Base-by-base conservation (phyloP, 2,888 invertebrate species). In the Heteromyza rotundicornis region DNA sequence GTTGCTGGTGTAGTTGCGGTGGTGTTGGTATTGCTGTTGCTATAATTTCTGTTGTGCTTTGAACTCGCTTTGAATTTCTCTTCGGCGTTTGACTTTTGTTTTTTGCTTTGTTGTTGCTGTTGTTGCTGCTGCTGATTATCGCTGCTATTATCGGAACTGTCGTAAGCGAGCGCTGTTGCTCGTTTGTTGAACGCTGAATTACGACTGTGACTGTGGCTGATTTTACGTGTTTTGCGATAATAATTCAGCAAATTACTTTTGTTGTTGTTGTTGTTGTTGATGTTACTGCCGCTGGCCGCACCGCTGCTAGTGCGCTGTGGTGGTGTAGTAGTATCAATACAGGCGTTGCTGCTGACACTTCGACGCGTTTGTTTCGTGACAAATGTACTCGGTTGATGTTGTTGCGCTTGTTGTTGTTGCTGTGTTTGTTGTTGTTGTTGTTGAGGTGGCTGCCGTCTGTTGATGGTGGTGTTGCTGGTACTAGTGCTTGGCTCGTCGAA, bases 141-240 rank as follows among this genome's bases (percentile, higher is more conserved):
- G 56, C 62, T 62, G 53, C 62, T 69, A 63, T 69, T 68, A 64
- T 68, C 68, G 57, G 71, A 65, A 57, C 65, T 71, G 58, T 67
- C 67, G 57, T 64, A 65, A 60, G 54, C 52, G 55, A 55, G 7
- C 12, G 10, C 5, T 57, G 24, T 57, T 59, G 56, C 60, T 53
- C 53, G 40, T 20, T 47, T 64, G 16, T 57, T 61, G 23, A 56
- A 35, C 54, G 62, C 35, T 55, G 53, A 56, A 40, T 54, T 60
- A 14, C 54, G 53, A 56, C 60, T 69, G 58, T 24, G 66, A 2
- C 66, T 68, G 27, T 79, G 76, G 65, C 74, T 80, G 56, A 79
- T 70, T 65, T 79, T 80, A 32, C 82, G 78, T 52, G 82, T 82
- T 70, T 82, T 80, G 53, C 82, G 80, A 70, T 82, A 82, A 66